These are phyloP conservation scores for Temnothorax rugatulus DNA, from an alignment of 2,888 invertebrate species.

Conservation along the genomic window DNA sequence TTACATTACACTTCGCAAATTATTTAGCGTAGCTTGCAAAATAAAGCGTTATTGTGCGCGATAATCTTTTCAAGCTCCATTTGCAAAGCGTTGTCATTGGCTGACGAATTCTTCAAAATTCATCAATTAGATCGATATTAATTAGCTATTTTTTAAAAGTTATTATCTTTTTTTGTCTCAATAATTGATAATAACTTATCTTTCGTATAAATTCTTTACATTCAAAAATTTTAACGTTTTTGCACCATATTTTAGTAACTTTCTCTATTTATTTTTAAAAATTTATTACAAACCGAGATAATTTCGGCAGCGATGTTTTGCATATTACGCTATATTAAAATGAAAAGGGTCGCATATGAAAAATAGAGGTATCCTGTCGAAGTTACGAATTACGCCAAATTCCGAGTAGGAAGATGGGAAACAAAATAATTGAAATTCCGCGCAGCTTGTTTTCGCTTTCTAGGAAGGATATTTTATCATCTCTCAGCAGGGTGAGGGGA, in stretches of 20 bases:
- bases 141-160: not conserved
- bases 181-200: not conserved
- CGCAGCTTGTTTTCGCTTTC: constrained; percentile 30
- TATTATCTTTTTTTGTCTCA: not conserved
- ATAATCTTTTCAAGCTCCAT: constrained; percentile 9
- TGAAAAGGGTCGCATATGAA: not conserved
- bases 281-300: not conserved
- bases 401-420: constrained; percentile 25
- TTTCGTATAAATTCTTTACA: not conserved
- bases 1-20: constrained; percentile 45
- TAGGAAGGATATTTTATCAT: constrained; percentile 29
- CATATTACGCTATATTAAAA: not conserved
- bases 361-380: constrained; percentile 7
- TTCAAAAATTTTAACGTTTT: not conserved
- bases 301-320: constrained; percentile 6
- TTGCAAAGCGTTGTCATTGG: not conserved
- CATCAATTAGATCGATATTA: not conserved
- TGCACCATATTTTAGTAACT: not conserved
- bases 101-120: not conserved
- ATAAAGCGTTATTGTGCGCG: constrained; percentile 1
- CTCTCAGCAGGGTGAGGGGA: not conserved
- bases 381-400: constrained; percentile 47
- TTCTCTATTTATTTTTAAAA: not conserved
- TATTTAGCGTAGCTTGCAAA: constrained; percentile 36
- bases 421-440: constrained; percentile 45